These are phyloP conservation scores for Mastacembelus armatus DNA, from an alignment of 2,797 vertebrate species.

Conservation along the genomic window DNA sequence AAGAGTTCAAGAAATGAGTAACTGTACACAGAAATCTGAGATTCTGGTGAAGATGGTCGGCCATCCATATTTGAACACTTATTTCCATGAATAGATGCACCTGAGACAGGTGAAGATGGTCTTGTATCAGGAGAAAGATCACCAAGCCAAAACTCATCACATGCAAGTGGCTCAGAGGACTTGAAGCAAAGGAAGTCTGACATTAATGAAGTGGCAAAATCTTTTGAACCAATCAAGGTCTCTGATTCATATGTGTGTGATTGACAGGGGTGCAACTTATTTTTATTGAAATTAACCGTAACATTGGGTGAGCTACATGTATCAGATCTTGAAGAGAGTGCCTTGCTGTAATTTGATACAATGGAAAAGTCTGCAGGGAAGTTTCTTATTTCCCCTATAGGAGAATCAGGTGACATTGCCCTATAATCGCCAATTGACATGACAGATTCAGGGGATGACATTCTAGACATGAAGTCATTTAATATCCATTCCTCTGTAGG, in stretches of 20 bases:
- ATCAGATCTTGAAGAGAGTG: constrained; percentile 39
- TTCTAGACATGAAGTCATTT: constrained; percentile 39
- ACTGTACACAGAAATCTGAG: constrained; percentile 73
- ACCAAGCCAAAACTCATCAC: constrained; percentile 25
- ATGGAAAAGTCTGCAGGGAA: constrained; percentile 38
- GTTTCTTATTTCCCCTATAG: constrained; percentile 2
- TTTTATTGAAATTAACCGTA: constrained; percentile 24
- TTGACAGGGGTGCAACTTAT: constrained; percentile 2
- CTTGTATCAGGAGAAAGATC: neutral
- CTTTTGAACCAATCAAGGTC: neutral
- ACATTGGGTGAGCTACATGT: constrained; percentile 25
- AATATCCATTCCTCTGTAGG: constrained; percentile 40
- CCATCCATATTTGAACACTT: constrained; percentile 28
- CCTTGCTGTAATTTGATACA: constrained; percentile 18
- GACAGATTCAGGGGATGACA: constrained; percentile 71
- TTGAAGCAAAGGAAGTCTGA: constrained; percentile 4
- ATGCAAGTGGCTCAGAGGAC: constrained; percentile 19
- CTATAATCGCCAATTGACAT: constrained; percentile 72
- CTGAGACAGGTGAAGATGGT: constrained; percentile 17
- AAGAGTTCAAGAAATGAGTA: constrained; percentile 79
- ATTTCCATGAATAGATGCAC: constrained; percentile 7
- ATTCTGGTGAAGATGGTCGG: constrained; percentile 69
- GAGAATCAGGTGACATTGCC: constrained; percentile 72
- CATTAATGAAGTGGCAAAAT: constrained; percentile 2
- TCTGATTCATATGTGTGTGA: constrained; percentile 4